Evolutionary conservation across 2,797 vertebrate genomes (phyloP).

Genomic region (Melanotaenia parkinsoni): DNA sequence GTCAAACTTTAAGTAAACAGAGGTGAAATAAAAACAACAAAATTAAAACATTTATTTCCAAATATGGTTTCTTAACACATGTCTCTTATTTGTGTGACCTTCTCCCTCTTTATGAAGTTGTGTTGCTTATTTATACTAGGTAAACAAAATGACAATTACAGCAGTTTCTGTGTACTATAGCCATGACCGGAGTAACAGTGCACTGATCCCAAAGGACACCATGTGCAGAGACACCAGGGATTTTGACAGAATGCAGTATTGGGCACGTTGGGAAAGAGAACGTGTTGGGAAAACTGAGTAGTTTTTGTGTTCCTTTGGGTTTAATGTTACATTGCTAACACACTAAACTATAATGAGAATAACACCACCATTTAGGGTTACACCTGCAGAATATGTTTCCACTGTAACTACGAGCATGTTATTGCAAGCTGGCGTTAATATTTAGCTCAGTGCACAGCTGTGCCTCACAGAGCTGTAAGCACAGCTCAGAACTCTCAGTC

Average conservation of each 20-base stretch:
- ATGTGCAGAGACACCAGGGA: not conserved
- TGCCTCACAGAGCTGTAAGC: constrained; percentile 1
- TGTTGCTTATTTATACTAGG: not conserved
- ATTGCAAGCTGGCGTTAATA: not conserved
- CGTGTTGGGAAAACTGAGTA: not conserved
- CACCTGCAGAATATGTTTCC: constrained; percentile 4
- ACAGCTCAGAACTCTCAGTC: not conserved
- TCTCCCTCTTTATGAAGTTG: too few relatives aligned
- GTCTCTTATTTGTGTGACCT: not conserved
- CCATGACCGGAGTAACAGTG: not conserved
- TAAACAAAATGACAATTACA: not conserved
- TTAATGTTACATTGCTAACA: not conserved
- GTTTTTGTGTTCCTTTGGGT: not conserved
- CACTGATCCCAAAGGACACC: not conserved
- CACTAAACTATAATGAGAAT: not conserved
- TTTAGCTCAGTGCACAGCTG: constrained; percentile 3
- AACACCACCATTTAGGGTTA: not conserved
- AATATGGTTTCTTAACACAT: not conserved
- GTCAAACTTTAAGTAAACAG: not conserved
- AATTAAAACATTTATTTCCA: not conserved
- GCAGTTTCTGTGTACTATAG: not conserved
- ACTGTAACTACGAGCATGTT: not conserved
- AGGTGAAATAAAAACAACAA: not conserved
- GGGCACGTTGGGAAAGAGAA: not conserved
- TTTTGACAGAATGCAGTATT: not conserved